phyloP scores from a whole-genome alignment of 2,888 invertebrate species.

The Pyrrhia umbra region DNA sequence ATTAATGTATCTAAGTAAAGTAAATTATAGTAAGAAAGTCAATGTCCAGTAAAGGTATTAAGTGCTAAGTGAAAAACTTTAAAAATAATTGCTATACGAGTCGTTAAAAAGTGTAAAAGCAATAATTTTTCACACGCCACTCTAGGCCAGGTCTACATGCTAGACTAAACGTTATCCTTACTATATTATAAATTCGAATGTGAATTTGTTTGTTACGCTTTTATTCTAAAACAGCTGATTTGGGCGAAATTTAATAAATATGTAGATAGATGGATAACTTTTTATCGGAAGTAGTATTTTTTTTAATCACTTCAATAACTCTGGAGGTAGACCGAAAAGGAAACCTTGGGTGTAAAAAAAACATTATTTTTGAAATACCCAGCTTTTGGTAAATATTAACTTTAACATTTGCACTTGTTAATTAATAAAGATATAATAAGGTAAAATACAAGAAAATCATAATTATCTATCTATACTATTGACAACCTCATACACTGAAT shows the following conservation, averaged over 20 bases:
- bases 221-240: too few species aligned
- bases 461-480: too few species aligned
- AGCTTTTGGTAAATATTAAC: slow-evolving; percentile 49
- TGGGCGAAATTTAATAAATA: too few species aligned
- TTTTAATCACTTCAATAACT: slow-evolving; percentile 74
- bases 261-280: too few species aligned
- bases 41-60: background rate
- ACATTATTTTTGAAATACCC: slow-evolving; percentile 61
- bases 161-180: slow-evolving; percentile 38
- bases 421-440: slow-evolving; percentile 45
- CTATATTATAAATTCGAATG: too few species aligned
- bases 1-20: background rate
- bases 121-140: slow-evolving; percentile 19
- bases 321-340: slow-evolving; percentile 69
- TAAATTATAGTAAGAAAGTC: background rate
- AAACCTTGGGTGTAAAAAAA: slow-evolving; percentile 57
- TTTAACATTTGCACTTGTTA: slow-evolving; percentile 57
- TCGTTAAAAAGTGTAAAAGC: slow-evolving; percentile 23
- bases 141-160: slow-evolving; percentile 11
- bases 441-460: slow-evolving; percentile 60
- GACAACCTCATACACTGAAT: too few species aligned
- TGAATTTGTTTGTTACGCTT: too few species aligned
- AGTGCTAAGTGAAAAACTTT: slow-evolving; percentile 1
- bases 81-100: background rate
- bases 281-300: too few species aligned